These are phyloP conservation scores for Perccottus glenii DNA, from an alignment of 2,113 vertebrate genomes.

Conservation along the genomic window DNA sequence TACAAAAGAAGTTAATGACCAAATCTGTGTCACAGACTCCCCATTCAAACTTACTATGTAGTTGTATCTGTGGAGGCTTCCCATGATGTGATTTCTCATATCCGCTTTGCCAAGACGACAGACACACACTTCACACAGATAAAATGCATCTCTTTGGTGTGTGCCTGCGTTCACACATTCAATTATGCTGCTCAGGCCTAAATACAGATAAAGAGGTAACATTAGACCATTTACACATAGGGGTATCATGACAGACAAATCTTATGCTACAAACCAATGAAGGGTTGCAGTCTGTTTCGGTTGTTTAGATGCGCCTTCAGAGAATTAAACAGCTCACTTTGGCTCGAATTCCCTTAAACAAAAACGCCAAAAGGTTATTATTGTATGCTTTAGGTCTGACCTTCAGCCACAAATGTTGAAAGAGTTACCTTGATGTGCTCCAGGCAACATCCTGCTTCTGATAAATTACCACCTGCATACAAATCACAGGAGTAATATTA, in stretches of 20 bases:
- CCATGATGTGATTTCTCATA: constrained; percentile 73
- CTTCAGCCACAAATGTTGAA: background rate
- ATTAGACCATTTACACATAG: background rate
- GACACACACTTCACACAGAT: constrained; percentile 68
- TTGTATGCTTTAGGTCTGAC: background rate
- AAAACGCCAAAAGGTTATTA: background rate
- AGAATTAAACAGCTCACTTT: constrained; percentile 62
- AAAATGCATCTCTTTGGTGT: constrained; percentile 34
- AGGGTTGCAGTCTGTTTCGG: constrained; percentile 68
- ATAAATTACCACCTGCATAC: constrained; percentile 35
- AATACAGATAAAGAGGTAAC: background rate
- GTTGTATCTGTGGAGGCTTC: constrained; percentile 73
- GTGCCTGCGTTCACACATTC: constrained; percentile 63
- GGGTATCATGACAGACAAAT: background rate
- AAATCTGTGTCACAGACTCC: background rate
- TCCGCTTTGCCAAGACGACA: constrained; percentile 62
- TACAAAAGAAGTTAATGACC: background rate
- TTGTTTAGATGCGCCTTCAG: constrained; percentile 66
- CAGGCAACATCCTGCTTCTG: constrained; percentile 49
- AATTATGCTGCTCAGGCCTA: constrained; percentile 66
- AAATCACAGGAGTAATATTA: background rate
- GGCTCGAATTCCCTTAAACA: constrained; percentile 31
- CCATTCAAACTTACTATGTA: constrained; percentile 66
- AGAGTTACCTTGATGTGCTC: constrained; percentile 6
- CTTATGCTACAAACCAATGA: constrained; percentile 63